Conservation (phyloP, 1,140 invertebrate species). For the Lucilia sericata region DNA sequence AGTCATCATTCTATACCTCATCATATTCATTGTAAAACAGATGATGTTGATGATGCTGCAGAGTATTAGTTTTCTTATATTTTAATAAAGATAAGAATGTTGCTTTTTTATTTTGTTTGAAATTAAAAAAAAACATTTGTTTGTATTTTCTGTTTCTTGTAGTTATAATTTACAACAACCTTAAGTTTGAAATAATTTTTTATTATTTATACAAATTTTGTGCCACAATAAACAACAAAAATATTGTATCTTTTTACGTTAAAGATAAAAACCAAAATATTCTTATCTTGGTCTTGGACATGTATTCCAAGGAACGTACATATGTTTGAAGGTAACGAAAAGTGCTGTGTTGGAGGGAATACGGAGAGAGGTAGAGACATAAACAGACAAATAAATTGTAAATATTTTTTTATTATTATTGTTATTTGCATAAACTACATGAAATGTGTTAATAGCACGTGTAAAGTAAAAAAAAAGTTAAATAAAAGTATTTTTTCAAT, state of each 20-base stretch:
- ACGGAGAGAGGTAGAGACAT: not conserved
- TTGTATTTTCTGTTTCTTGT: not conserved
- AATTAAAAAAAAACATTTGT: not conserved
- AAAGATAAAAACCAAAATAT: not conserved
- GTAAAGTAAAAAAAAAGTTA: not conserved
- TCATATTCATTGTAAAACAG: not conserved
- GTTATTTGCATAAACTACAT: not conserved
- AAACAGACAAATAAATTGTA: not conserved
- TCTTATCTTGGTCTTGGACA: not conserved
- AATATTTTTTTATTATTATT: not conserved
- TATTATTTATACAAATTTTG: not conserved
- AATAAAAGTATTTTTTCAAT: too few relatives aligned
- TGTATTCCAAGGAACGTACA: not conserved
- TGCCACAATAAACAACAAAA: not conserved
- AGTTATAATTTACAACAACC: conserved; percentile 17
- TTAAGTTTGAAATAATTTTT: not conserved
- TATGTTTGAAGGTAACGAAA: not conserved
- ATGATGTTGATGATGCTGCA: conserved; percentile 14
- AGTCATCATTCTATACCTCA: not conserved
- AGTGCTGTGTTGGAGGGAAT: too few relatives aligned
- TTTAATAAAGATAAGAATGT: not conserved
- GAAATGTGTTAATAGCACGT: conserved; percentile 25
- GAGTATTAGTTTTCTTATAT: not conserved
- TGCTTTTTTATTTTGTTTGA: not conserved
- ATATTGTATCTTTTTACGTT: not conserved